A percentile compares a stretch with the other conserved stretches of the same genome.
These are phyloP conservation scores for Cnemophilus loriae DNA, from an alignment of 2,113 vertebrate genomes.

Conservation along the genomic window DNA sequence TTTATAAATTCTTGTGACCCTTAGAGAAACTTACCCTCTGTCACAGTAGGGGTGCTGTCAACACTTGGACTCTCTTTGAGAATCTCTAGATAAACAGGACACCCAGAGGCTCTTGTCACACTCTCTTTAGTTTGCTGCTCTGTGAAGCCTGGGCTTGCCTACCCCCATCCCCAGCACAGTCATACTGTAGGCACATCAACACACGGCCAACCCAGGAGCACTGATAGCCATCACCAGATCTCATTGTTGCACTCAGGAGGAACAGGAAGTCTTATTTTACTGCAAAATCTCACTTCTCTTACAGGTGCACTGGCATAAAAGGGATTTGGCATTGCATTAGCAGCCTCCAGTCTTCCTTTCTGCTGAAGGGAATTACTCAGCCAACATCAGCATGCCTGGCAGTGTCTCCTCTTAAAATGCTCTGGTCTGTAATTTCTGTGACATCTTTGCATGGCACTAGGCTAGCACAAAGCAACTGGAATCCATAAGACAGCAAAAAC, in stretches of 20 bases:
- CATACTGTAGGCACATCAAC: rapidly evolving
- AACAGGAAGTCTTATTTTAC: not conserved
- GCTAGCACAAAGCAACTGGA: not conserved
- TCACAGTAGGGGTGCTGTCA: not conserved
- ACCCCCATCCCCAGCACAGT: not conserved
- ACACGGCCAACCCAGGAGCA: not conserved
- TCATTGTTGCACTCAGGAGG: not conserved
- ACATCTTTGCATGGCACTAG: not conserved
- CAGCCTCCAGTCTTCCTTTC: not conserved
- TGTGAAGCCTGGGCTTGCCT: not conserved
- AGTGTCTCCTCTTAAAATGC: not conserved
- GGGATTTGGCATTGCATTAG: not conserved
- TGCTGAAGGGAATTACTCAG: not conserved
- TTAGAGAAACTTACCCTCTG: not conserved
- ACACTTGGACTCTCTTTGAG: not conserved
- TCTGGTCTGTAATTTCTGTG: not conserved
- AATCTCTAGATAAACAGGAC: not conserved
- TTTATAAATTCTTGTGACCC: not conserved
- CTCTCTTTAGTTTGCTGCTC: not conserved
- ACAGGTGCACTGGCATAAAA: not conserved
- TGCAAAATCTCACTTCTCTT: not conserved
- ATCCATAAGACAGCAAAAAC: not conserved
- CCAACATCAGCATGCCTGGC: not conserved
- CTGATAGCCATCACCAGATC: not conserved
- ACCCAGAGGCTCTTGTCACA: not conserved